Conservation (phyloP, 2,888 invertebrate genomes). For the Folsomia candida region DNA sequence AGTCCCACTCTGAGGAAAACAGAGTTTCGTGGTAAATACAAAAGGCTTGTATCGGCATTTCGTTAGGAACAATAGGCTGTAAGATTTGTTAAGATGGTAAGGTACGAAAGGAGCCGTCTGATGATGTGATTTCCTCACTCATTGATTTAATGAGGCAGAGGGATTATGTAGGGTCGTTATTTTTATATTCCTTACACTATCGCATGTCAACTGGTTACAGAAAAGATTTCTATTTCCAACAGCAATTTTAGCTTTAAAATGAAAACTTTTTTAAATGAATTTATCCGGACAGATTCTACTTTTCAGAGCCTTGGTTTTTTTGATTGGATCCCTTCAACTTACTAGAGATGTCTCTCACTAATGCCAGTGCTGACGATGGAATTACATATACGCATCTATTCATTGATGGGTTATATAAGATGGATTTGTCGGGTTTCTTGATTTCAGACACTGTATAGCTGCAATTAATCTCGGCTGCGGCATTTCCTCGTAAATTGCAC, state of each 20-base stretch:
- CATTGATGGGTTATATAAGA: too few relatives aligned
- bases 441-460: neutral
- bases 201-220: neutral
- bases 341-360: too few relatives aligned
- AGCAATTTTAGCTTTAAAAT: too few relatives aligned
- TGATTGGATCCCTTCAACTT: too few relatives aligned
- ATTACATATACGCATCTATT: too few relatives aligned
- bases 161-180: neutral
- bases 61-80: neutral
- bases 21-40: neutral
- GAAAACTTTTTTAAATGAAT: too few relatives aligned
- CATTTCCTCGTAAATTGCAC: neutral
- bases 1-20: neutral
- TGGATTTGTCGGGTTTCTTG: too few relatives aligned
- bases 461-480: neutral
- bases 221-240: too few relatives aligned
- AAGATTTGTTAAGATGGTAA: neutral
- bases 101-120: neutral
- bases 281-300: too few relatives aligned
- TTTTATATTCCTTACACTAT: neutral
- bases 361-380: too few relatives aligned
- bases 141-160: neutral
- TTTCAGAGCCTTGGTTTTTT: too few relatives aligned
- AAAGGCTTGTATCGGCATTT: neutral
- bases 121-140: neutral